Evolutionary conservation across 2,113 vertebrate species (phyloP), one percentile per base, ranked within the genome.

Genomic region (Pteruthius melanotis): DNA sequence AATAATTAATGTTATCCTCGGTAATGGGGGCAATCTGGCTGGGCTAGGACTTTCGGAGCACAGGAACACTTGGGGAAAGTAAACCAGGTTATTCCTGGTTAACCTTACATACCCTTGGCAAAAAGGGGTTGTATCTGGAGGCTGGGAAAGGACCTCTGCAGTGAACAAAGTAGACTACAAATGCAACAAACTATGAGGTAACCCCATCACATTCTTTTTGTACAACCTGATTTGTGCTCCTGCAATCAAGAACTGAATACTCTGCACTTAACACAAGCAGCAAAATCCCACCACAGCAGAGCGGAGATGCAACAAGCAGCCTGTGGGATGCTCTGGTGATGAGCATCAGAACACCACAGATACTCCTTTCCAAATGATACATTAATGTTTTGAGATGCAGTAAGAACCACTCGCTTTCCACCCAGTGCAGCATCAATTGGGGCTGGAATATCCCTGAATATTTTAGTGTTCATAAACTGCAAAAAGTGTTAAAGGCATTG

Each of bases 141-240:
- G 31, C 42, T 2, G 2, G 60, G 35, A 31, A 87, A 49, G 45
- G 31, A 45, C 10, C 11, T 40, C n/a, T 33, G 16, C 3, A n/a
- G n/a, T 0, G 3, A 82, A 7, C 20, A 13, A 71, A 57, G 19
- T 0, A 2, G 33, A 15, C 18, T 15, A 42, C 11, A 57, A 28
- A 20, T 27, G 12, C 45, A 61, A 42, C 28, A 22, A 59, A 45
- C 57, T 54, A 5, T 7, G 6, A n/a, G 56, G 47, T 8, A 88
- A 39, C 40, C 27, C 40, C 35, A 26, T n/a, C 45, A 20, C 31
- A 33, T 16, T 4, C 13, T 57, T 47, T 66, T 13, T 50, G 42
- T 61, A 39, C 17, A 30, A 42, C 31, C 52, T 61, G 45, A 61
- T 50, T 31, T 7, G 2, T 40, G 57, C 50, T 33, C 13, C 59